Evolutionary conservation across 1,140 invertebrate genomes (phyloP), one percentile per base, ranked within the genome.

Genomic region (Aricia agestis): DNA sequence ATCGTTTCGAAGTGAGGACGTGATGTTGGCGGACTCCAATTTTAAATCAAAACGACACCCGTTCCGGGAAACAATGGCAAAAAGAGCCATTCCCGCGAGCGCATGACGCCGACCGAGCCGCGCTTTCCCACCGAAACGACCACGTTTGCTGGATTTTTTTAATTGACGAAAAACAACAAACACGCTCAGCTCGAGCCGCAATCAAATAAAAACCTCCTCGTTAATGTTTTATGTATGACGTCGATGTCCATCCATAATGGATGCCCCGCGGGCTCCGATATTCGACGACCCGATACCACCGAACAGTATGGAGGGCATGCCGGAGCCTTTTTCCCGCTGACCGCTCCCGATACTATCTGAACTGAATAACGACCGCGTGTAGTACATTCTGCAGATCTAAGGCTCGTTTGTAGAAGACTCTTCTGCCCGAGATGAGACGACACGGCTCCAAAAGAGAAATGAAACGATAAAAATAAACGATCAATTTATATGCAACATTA

Each of bases 171-270:
- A 90, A 87, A 86, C 76, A 72, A 78, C 63, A 79, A 79, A 77
- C 77, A 73, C 78, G 75, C 78, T 73, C 71, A 76, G 78, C 77
- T 71, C 79, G 75, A 76, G 80, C 75, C 83, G 85, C 84, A 85
- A 87, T 86, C 84, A 86, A 87, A 89, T 88, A 91, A 89, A 91
- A 91, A 91, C 83, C 78, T 83, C 84, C 83, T 85, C 80, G 81
- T 85, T 83, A 87, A 91, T 91, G 87, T 89, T 86, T 89, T 84
- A 91, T 91, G 82, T 87, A 91, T 89, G 78, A 83, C 70, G 77
- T 85, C 78, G 80, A 78, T 75, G 77, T 73, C 80, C 75, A 86
- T 89, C 84, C 86, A 91, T 89, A 82, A 91, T 91, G 84, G 83
- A 88, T 89, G 76, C 76, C 85, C 87, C 82, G 87, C 87, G 85